Conservation (phyloP, 2,888 invertebrate species). For the Formica aserva region DNA sequence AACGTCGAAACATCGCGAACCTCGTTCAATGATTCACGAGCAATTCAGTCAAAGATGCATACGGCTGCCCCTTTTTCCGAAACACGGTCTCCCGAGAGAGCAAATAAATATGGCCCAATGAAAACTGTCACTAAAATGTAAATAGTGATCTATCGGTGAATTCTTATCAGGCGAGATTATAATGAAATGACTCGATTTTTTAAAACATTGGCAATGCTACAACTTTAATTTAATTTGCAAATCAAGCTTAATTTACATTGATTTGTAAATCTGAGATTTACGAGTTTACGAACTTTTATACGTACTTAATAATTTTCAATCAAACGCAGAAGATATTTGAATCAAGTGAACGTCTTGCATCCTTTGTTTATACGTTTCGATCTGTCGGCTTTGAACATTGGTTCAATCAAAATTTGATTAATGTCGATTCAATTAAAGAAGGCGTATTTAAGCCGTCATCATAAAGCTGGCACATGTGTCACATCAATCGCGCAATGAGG, state of each 20-base stretch:
- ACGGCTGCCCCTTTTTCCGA: conserved; percentile 3
- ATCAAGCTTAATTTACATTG: background rate
- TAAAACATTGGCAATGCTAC: background rate
- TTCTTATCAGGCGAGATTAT: background rate
- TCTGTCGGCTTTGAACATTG: background rate
- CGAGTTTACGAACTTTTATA: background rate
- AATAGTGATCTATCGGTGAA: background rate
- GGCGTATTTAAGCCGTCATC: conserved; percentile 51
- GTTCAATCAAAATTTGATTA: conserved; percentile 30
- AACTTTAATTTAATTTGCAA: background rate
- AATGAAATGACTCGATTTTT: conserved; percentile 6
- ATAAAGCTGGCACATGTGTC: conserved; percentile 52
- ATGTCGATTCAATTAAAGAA: conserved; percentile 49
- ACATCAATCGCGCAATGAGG: conserved; percentile 49
- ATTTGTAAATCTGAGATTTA: background rate
- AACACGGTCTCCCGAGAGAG: background rate
- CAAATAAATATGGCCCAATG: background rate
- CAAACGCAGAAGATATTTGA: conserved; percentile 4
- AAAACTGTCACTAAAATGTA: conserved; percentile 2
- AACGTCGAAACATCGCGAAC: conserved; percentile 37
- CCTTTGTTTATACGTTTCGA: background rate
- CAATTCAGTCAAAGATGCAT: conserved; percentile 37
- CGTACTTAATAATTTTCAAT: conserved; percentile 2
- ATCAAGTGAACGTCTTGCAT: background rate
- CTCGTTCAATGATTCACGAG: conserved; percentile 46